Percentiles rank a stretch among this genome's conserved stretches.
Evolutionary conservation across 2,113 vertebrate species (phyloP).

Genomic region (Scophthalmus maximus): DNA sequence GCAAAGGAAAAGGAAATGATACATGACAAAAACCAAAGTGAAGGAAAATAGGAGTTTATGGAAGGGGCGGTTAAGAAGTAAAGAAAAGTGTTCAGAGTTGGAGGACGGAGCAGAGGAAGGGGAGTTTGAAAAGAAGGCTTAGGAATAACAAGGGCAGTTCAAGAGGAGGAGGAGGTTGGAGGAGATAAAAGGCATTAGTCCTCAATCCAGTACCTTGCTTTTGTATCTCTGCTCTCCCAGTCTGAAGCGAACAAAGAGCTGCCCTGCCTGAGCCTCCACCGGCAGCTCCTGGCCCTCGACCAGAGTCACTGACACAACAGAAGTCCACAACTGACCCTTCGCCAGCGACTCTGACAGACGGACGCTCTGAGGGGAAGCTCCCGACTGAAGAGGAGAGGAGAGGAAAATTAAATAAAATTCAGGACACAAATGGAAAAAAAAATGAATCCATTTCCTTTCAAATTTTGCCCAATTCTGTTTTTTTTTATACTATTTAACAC

Average conservation of each 20-base stretch:
- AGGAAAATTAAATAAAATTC: background rate
- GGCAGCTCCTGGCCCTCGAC: constrained; percentile 89
- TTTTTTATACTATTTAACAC: background rate
- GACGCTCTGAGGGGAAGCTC: constrained; percentile 25
- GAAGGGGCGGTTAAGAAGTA: background rate
- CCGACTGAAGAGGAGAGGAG: constrained; percentile 45
- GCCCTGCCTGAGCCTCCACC: constrained; percentile 76
- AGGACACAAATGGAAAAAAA: background rate
- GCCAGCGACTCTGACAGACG: constrained; percentile 81
- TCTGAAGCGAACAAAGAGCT: constrained; percentile 90
- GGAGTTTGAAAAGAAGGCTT: background rate
- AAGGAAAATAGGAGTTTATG: background rate
- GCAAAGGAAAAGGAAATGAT: background rate
- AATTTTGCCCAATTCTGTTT: background rate
- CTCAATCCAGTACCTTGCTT: constrained; percentile 88
- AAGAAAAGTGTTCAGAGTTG: background rate
- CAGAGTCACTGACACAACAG: constrained; percentile 88
- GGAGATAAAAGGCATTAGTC: background rate
- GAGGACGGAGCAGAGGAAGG: background rate
- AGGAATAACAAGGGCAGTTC: background rate
- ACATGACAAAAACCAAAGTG: background rate
- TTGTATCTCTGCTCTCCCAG: constrained; percentile 93
- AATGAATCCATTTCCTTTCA: background rate
- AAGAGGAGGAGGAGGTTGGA: background rate
- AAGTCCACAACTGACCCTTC: constrained; percentile 93